Conservation (phyloP, 2,888 invertebrate genomes). For the Phyto melanocephala region DNA sequence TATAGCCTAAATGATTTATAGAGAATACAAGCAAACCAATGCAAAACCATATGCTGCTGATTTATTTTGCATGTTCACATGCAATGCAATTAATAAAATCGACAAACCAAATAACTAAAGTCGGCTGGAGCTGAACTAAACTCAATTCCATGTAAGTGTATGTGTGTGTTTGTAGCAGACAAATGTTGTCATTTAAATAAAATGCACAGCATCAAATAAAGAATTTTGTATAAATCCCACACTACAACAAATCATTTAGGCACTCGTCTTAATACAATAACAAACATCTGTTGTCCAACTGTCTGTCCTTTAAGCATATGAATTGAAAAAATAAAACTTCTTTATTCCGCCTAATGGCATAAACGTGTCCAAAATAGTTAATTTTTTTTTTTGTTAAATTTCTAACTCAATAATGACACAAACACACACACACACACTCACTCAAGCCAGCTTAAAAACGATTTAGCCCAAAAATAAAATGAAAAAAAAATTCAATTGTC, state of each 20-base stretch:
- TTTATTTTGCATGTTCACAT: slow-evolving; percentile 33
- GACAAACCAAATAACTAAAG: neutral
- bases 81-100: slow-evolving; percentile 30
- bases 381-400: neutral
- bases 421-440: no score
- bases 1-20: neutral
- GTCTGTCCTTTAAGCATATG: slow-evolving; percentile 13
- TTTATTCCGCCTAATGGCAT: slow-evolving; percentile 53
- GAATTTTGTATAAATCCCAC: slow-evolving; percentile 43
- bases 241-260: slow-evolving; percentile 14
- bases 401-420: slow-evolving; percentile 18
- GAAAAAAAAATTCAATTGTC: slow-evolving; percentile 36
- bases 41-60: neutral
- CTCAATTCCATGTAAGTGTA: neutral
- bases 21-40: neutral
- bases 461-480: slow-evolving; percentile 22
- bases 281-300: neutral
- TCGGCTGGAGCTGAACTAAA: neutral
- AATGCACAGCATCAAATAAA: neutral
- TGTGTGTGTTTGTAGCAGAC: neutral
- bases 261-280: neutral
- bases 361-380: slow-evolving; percentile 58
- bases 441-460: slow-evolving; percentile 3
- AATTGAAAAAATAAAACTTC: slow-evolving; percentile 33
- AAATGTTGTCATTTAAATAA: slow-evolving; percentile 26